phyloP scores from a whole-genome alignment of 2,888 invertebrate species.

The Tupiocoris notatus region DNA sequence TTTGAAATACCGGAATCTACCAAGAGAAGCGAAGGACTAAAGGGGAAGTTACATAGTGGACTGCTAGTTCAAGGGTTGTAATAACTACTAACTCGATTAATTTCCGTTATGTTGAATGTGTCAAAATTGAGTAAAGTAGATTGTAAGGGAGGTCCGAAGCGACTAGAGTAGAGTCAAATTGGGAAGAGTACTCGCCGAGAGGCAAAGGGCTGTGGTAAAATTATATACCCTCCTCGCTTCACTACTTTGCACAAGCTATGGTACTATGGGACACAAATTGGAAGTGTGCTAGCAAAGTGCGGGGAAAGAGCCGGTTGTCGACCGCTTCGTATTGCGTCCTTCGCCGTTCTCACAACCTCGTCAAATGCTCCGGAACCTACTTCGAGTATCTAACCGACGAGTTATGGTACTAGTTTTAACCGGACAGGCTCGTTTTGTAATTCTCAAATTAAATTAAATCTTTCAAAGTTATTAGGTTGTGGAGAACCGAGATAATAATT shows the following conservation, averaged over 20 bases:
- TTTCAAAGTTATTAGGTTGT: no score
- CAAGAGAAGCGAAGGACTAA: not conserved
- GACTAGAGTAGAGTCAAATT: constrained; percentile 13
- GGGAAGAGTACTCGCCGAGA: not conserved
- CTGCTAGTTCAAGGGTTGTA: constrained; percentile 25
- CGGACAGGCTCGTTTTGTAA: no score
- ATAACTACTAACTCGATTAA: constrained; percentile 42
- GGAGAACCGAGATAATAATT: no score
- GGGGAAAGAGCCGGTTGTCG: not conserved
- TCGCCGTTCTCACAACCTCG: no score
- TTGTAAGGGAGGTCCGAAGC: constrained; percentile 20
- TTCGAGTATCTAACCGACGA: no score
- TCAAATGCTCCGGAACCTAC: no score
- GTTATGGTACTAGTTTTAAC: no score
- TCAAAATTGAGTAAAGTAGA: constrained; percentile 42
- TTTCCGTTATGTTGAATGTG: constrained; percentile 41
- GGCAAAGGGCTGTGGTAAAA: constrained; percentile 14
- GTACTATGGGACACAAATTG: not conserved
- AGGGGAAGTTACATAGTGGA: constrained; percentile 29
- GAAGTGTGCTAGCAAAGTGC: not conserved
- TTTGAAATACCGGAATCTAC: not conserved
- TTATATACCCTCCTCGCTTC: constrained; percentile 8
- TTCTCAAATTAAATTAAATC: no score
- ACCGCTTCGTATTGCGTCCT: not conserved
- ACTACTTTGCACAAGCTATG: not conserved